phyloP scores from a whole-genome alignment of 2,113 vertebrate genomes.

The Panthera tigris region DNA sequence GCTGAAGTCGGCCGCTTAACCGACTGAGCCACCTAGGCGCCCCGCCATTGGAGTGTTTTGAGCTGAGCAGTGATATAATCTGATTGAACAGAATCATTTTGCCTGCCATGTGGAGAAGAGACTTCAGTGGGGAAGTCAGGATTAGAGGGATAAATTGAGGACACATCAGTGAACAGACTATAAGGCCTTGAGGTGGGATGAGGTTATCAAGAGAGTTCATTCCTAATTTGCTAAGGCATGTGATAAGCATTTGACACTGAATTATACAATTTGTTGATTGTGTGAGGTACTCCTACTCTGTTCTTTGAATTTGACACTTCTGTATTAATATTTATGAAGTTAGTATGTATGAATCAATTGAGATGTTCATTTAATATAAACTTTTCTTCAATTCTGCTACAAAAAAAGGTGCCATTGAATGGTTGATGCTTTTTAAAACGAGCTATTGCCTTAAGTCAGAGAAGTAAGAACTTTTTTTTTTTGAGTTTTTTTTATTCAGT shows the following conservation, averaged over 20 bases:
- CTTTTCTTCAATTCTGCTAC: not conserved
- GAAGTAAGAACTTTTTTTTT: not conserved
- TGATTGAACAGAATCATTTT: not conserved
- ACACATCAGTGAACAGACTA: not conserved
- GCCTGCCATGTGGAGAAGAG: not conserved
- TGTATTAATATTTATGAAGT: not conserved
- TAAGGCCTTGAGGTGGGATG: not conserved
- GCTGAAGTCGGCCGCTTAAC: too few species aligned
- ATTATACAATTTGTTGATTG: not conserved
- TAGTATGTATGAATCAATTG: not conserved
- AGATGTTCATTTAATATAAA: not conserved
- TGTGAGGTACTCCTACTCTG: not conserved
- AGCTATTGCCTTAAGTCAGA: constrained; percentile 20
- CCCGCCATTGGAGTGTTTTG: not conserved
- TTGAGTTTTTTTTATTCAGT: too few species aligned
- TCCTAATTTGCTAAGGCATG: not conserved
- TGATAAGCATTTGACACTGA: not conserved
- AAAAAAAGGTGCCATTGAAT: not conserved
- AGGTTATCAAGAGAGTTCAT: constrained; percentile 3
- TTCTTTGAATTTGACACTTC: not conserved
- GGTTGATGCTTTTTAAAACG: constrained; percentile 45
- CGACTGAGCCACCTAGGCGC: too few species aligned
- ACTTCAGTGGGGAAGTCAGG: not conserved
- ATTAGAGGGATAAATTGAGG: not conserved
- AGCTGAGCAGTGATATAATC: not conserved